Percentiles rank a stretch among this genome's conserved stretches.
Conservation (phyloP, 1,140 invertebrate species). For the Bombus turneri region DNA sequence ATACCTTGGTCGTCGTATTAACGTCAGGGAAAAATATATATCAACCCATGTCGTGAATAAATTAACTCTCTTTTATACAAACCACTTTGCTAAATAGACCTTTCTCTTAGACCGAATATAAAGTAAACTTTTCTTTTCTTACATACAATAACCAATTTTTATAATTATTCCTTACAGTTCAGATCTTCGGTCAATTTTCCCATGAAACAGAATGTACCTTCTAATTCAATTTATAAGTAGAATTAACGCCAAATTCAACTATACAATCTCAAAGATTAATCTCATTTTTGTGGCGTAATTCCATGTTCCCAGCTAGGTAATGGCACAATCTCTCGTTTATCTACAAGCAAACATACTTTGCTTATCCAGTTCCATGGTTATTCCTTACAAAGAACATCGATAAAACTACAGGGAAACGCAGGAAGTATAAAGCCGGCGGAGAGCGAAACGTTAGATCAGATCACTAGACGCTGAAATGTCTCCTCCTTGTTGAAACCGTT, state of each 20-base stretch:
- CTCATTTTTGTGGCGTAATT: neutral
- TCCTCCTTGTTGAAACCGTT: no score
- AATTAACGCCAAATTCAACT: neutral
- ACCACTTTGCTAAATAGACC: neutral
- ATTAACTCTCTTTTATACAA: no score
- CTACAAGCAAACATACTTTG: neutral
- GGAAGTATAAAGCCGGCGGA: neutral
- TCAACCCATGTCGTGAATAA: neutral
- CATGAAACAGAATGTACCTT: neutral
- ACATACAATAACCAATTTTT: neutral
- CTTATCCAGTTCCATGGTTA: neutral
- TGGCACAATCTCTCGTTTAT: neutral
- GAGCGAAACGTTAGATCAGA: neutral
- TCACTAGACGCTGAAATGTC: neutral
- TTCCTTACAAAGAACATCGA: neutral
- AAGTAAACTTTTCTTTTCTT: neutral
- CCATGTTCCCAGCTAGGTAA: neutral
- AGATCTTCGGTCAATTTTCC: neutral
- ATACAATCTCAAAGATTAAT: neutral
- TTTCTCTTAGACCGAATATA: neutral
- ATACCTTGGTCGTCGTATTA: neutral
- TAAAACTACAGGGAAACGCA: neutral
- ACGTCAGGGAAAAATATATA: neutral
- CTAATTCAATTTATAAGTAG: neutral
- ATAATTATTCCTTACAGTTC: neutral